Percentiles rank a stretch among this genome's conserved stretches.
phyloP scores from a whole-genome alignment of 1,140 invertebrate species.

The Brachionus calyciflorus region DNA sequence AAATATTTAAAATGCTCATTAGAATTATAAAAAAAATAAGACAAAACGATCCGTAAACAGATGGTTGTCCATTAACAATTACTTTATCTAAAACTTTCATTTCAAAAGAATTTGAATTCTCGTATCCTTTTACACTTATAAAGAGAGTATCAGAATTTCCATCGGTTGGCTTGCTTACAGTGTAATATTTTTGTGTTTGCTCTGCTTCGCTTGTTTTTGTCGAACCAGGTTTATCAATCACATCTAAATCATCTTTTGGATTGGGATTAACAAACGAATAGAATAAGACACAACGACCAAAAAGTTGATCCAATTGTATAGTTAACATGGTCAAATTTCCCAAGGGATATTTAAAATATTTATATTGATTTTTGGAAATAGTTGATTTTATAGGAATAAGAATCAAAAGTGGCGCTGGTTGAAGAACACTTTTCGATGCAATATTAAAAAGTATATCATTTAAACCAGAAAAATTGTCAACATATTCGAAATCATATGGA shows the following conservation, averaged over 20 bases:
- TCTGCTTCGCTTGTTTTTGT: too few species aligned
- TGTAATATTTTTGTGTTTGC: too few species aligned
- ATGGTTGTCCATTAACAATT: too few species aligned
- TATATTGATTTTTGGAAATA: not conserved
- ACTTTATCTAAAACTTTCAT: too few species aligned
- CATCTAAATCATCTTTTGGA: not conserved
- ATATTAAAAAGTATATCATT: not conserved
- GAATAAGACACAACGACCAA: not conserved
- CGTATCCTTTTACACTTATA: too few species aligned
- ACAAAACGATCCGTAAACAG: too few species aligned
- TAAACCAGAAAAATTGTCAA: slow-evolving; percentile 1
- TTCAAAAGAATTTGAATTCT: too few species aligned
- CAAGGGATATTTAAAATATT: not conserved
- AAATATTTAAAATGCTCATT: too few species aligned
- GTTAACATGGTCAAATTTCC: not conserved
- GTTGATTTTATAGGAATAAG: not conserved
- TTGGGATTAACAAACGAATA: not conserved
- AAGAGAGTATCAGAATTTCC: too few species aligned
- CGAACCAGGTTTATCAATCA: too few species aligned
- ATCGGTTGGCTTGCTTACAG: too few species aligned
- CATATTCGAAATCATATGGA: not conserved
- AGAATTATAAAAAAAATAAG: too few species aligned
- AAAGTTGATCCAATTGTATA: not conserved
- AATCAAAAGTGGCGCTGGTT: not conserved
- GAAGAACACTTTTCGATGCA: not conserved